Evolutionary conservation across 2,888 invertebrate species (phyloP).

Genomic region (Hypomecis punctinalis): DNA sequence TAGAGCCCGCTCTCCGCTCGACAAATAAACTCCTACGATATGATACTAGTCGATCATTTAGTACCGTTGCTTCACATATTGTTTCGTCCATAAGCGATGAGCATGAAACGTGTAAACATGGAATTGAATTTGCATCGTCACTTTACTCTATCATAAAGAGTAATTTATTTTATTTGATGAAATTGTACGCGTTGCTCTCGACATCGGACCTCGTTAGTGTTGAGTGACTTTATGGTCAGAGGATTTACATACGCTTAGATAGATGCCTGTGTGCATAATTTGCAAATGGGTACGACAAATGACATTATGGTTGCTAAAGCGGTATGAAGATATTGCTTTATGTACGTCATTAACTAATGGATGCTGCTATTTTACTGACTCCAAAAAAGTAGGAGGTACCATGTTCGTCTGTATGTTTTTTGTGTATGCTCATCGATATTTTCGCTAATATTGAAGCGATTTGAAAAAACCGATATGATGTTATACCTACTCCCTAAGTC

Average conservation of each 20-base stretch:
- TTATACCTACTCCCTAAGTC: no score
- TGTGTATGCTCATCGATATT: no score
- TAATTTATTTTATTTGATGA: constrained; percentile 46
- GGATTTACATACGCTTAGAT: constrained; percentile 42
- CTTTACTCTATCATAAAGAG: constrained; percentile 32
- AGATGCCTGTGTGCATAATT: constrained; percentile 39
- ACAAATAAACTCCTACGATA: constrained; percentile 59
- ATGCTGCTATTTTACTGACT: neutral
- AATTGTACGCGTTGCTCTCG: constrained; percentile 46
- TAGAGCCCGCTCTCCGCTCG: constrained; percentile 57
- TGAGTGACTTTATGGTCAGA: constrained; percentile 46
- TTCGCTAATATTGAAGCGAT: no score
- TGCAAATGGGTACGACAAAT: constrained; percentile 25
- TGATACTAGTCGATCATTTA: constrained; percentile 60
- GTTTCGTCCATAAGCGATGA: constrained; percentile 56
- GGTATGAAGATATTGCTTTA: constrained; percentile 7
- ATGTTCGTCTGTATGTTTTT: no score
- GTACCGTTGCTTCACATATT: constrained; percentile 61
- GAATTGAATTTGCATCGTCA: constrained; percentile 55
- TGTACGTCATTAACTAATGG: constrained; percentile 1
- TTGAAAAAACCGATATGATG: no score
- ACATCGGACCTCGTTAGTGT: constrained; percentile 50
- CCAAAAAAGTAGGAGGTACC: no score
- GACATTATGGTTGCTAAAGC: constrained; percentile 33
- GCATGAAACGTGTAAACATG: constrained; percentile 52